These are phyloP conservation scores for Linurgus olivaceus DNA, from an alignment of 2,797 vertebrate genomes.

Conservation along the genomic window DNA sequence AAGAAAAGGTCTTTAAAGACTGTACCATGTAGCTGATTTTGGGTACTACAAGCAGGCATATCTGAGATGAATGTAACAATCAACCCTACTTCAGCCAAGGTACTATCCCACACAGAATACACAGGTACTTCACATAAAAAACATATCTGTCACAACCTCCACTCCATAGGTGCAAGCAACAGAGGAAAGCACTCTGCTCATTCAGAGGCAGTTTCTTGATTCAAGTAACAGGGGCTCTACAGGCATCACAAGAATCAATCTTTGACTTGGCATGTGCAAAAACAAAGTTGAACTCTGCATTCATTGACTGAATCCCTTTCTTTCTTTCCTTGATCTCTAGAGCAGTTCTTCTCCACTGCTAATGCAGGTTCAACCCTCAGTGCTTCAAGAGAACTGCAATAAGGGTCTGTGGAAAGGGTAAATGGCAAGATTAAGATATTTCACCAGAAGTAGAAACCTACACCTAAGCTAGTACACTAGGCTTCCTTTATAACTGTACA, in stretches of 20 bases:
- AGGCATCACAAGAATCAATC: neutral
- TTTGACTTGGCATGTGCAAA: neutral
- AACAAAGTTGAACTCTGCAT: slow-evolving; percentile 16
- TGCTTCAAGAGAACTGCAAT: neutral
- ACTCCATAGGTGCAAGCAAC: neutral
- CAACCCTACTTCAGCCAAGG: neutral
- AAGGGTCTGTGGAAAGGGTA: neutral
- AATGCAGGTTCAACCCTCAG: neutral
- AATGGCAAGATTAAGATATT: neutral
- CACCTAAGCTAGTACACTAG: neutral
- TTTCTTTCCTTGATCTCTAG: neutral
- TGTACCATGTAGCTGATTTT: neutral
- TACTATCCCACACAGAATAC: neutral
- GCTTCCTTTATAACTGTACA: neutral
- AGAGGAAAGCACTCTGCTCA: neutral
- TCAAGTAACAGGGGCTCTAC: slow-evolving; percentile 5
- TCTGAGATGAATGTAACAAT: slow-evolving; percentile 1
- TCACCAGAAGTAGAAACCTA: neutral
- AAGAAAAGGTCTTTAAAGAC: slow-evolving; percentile 13
- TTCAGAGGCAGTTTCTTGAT: slow-evolving; percentile 1
- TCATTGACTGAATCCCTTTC: neutral
- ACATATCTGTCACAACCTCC: slow-evolving; percentile 1
- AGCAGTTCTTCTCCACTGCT: neutral
- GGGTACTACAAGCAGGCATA: neutral
- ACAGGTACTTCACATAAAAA: slow-evolving; percentile 7